phyloP scores from a whole-genome alignment of 2,888 invertebrate species.

The Entomobrya multifasciata region DNA sequence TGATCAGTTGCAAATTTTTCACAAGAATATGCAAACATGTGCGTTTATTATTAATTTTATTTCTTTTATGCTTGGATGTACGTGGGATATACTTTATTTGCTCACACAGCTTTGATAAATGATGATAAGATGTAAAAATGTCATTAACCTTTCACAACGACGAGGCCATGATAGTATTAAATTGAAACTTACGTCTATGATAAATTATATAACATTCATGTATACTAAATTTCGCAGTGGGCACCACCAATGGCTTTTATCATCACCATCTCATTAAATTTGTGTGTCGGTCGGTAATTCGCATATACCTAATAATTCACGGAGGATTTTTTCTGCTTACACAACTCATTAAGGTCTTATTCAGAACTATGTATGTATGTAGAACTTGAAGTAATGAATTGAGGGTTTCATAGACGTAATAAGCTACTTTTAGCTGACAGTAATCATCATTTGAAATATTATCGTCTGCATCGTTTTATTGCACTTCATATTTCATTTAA shows the following conservation, averaged over 20 bases:
- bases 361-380: too few species aligned
- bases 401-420: too few species aligned
- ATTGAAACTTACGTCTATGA: background rate
- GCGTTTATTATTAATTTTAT: too few species aligned
- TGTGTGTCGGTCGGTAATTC: slow-evolving; percentile 52
- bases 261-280: too few species aligned
- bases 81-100: slow-evolving; percentile 1
- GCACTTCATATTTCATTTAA: too few species aligned
- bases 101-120: slow-evolving; percentile 25
- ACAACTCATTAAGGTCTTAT: too few species aligned
- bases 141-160: slow-evolving; percentile 67
- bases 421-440: background rate
- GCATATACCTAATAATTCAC: slow-evolving; percentile 29
- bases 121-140: slow-evolving; percentile 59
- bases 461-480: too few species aligned
- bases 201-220: too few species aligned
- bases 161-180: slow-evolving; percentile 11
- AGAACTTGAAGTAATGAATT: too few species aligned
- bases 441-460: background rate
- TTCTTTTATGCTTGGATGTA: background rate
- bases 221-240: too few species aligned
- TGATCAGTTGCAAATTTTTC: slow-evolving; percentile 44
- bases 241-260: too few species aligned
- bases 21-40: too few species aligned
- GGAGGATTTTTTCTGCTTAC: slow-evolving; percentile 8